Percentiles rank a stretch among this genome's conserved stretches.
Evolutionary conservation across 2,113 vertebrate species (phyloP).

Genomic region (Todiramphus chloris): DNA sequence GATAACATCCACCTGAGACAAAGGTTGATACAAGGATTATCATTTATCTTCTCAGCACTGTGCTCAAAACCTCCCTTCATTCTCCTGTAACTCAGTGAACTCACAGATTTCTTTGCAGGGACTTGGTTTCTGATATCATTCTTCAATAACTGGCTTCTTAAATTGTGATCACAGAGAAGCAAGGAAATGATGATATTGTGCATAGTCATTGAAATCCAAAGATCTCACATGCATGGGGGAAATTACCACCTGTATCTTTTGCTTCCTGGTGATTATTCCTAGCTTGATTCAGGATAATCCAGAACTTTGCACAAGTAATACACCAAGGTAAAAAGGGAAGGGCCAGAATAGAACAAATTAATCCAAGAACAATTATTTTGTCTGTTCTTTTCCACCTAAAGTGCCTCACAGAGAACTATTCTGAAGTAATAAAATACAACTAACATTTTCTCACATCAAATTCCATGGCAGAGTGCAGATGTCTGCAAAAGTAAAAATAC

Average conservation of each 20-base stretch:
- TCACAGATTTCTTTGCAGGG: not conserved
- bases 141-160: not conserved
- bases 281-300: not conserved
- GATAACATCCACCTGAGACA: not conserved
- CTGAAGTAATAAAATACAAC: conserved; percentile 19
- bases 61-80: not conserved
- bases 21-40: not conserved
- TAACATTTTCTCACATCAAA: conserved; percentile 31
- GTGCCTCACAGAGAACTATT: not conserved
- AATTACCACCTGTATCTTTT: not conserved
- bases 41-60: not conserved
- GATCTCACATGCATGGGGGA: not conserved
- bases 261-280: not conserved
- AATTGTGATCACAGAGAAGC: not conserved
- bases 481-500: conserved; percentile 50
- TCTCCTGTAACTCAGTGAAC: not conserved
- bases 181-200: not conserved
- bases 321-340: not conserved
- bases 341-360: not conserved
- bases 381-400: not conserved
- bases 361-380: not conserved
- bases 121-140: not conserved
- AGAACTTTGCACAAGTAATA: not conserved
- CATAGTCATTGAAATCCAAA: not conserved
- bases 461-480: not conserved